Evolutionary conservation across 2,797 vertebrate genomes (phyloP).

Genomic region (Nyctibius grandis): DNA sequence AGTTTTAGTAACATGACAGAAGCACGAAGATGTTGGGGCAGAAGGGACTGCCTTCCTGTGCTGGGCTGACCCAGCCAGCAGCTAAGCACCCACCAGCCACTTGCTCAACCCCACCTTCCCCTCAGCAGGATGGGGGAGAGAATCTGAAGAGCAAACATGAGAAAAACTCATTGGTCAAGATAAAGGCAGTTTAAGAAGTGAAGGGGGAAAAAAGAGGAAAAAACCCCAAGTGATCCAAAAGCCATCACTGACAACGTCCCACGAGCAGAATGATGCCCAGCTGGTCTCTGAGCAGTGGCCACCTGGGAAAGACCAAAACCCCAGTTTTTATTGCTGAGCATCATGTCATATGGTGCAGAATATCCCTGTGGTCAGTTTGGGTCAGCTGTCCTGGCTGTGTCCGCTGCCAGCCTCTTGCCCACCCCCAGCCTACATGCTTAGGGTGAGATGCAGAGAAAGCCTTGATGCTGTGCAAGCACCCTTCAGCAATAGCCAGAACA

Average conservation of each 20-base stretch:
- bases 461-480: neutral
- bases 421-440: neutral
- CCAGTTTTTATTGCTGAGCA: neutral
- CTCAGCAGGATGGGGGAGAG: neutral
- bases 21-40: neutral
- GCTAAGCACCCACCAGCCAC: rapidly evolving
- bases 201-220: neutral
- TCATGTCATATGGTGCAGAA: neutral
- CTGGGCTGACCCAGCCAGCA: neutral
- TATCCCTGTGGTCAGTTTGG: neutral
- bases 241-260: rapidly evolving
- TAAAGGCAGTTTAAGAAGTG: neutral
- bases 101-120: neutral
- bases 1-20: neutral
- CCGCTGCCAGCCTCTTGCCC: neutral
- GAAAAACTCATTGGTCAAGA: neutral
- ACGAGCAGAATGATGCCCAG: neutral
- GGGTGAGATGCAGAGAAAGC: neutral
- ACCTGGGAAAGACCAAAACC: neutral
- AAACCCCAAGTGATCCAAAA: neutral
- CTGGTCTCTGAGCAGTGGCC: neutral
- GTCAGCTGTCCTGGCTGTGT: neutral
- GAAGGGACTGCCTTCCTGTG: neutral
- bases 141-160: neutral
- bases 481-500: neutral